These are phyloP conservation scores for Eulemur coronatus DNA, from an alignment of 2,797 vertebrate genomes.

Conservation along the genomic window DNA sequence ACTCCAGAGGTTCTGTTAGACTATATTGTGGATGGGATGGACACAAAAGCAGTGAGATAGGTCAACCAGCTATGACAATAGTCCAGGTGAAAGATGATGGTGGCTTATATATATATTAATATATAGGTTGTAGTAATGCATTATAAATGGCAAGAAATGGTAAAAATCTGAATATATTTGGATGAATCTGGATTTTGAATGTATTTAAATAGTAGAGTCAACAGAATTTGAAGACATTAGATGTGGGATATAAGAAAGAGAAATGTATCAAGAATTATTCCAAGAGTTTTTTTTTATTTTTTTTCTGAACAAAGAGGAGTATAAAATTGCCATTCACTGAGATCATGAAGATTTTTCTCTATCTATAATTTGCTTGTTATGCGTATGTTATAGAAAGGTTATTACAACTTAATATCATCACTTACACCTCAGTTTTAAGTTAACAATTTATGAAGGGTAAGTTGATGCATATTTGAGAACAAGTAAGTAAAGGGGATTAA, in stretches of 20 bases:
- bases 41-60: not conserved
- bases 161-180: not conserved
- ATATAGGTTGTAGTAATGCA: not conserved
- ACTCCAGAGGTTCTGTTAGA: not conserved
- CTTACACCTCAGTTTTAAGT: not conserved
- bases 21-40: not conserved
- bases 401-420: not conserved
- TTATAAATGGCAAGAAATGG: not conserved
- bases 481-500: not conserved
- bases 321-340: not conserved
- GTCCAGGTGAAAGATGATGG: not conserved
- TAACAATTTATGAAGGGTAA: not conserved
- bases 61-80: no score
- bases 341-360: not conserved
- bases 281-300: not conserved
- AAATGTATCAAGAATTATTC: not conserved
- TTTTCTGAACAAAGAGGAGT: not conserved
- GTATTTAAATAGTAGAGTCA: not conserved
- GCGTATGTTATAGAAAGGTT: not conserved
- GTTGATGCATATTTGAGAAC: not conserved
- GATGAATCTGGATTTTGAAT: not conserved
- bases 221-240: not conserved
- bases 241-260: not conserved
- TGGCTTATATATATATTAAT: not conserved
- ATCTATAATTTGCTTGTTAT: not conserved